These are phyloP conservation scores for Sweltsa coloradensis DNA, from an alignment of 1,140 invertebrate species.

Conservation along the genomic window DNA sequence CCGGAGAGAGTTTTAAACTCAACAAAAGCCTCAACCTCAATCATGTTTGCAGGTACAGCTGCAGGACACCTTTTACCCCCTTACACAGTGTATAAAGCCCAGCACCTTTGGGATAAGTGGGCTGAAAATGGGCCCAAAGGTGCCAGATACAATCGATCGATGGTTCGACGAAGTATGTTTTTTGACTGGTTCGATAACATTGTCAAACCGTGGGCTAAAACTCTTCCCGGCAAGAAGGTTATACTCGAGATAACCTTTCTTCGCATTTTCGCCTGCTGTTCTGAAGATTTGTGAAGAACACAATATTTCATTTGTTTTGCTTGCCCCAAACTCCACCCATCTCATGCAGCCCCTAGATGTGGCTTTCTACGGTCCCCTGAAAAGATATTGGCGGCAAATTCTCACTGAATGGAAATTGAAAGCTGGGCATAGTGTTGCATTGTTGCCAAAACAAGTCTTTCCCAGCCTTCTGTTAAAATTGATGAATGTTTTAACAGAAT, in stretches of 20 bases:
- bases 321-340: slow-evolving; percentile 26
- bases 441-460: too few relatives aligned
- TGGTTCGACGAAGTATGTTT: slow-evolving; percentile 25
- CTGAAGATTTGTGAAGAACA: slow-evolving; percentile 19
- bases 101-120: slow-evolving; percentile 21
- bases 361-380: slow-evolving; percentile 17
- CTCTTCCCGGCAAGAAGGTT: slow-evolving; percentile 22
- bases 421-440: too few relatives aligned
- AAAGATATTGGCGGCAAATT: slow-evolving; percentile 18
- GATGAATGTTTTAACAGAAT: too few relatives aligned
- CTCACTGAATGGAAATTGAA: slow-evolving; percentile 14
- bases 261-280: slow-evolving; percentile 22
- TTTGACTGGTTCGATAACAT: slow-evolving; percentile 23
- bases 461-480: too few relatives aligned
- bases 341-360: slow-evolving; percentile 7
- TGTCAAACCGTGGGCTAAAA: slow-evolving; percentile 19
- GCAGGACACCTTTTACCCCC: not conserved
- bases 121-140: slow-evolving; percentile 20
- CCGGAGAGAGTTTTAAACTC: too few relatives aligned
- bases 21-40: too few relatives aligned
- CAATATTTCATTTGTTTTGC: slow-evolving; percentile 22
- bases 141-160: slow-evolving; percentile 18
- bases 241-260: slow-evolving; percentile 29
- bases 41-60: too few relatives aligned
- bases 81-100: slow-evolving; percentile 17